A percentile compares a stretch with the other conserved stretches of the same genome.
Evolutionary conservation across 53 echinoderm and acorn worm genomes (phyloP).

Genomic region (Hippasteria phrygiana): DNA sequence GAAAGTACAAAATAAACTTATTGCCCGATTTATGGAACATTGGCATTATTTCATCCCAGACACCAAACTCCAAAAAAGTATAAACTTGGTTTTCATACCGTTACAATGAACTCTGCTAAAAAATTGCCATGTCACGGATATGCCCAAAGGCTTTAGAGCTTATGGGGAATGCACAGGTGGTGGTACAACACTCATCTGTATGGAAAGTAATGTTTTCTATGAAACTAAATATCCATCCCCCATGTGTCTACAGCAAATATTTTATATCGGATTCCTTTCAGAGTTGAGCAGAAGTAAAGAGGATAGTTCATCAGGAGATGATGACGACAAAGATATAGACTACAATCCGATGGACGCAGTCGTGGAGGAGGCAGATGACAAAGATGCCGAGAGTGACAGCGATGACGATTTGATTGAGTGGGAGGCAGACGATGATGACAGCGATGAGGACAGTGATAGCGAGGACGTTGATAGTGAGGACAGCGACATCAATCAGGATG

Average conservation of each 20-base stretch:
- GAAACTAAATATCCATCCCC: not conserved
- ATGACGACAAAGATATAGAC: conserved; percentile 25
- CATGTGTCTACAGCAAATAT: too few species aligned
- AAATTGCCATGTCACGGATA: too few species aligned
- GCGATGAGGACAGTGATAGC: conserved; percentile 22
- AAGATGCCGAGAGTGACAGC: not conserved
- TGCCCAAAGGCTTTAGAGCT: too few species aligned
- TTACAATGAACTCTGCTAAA: too few species aligned
- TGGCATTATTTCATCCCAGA: too few species aligned
- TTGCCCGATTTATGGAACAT: too few species aligned
- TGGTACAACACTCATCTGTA: too few species aligned
- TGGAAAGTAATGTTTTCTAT: not conserved
- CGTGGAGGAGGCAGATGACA: conserved; percentile 3
- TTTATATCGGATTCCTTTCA: not conserved
- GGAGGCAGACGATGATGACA: conserved; percentile 41
- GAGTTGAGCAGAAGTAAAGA: conserved; percentile 15
- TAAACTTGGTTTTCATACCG: too few species aligned
- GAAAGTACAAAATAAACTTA: too few species aligned
- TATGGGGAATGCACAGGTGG: too few species aligned
- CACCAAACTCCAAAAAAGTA: too few species aligned
- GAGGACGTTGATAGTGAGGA: conserved; percentile 20
- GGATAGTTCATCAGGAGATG: conserved; percentile 2
- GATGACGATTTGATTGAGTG: conserved; percentile 47
- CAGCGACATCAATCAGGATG: not conserved
- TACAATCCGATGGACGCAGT: not conserved